Evolutionary conservation across 2,797 vertebrate genomes (phyloP), one percentile per base, ranked within the genome.

Genomic region (Pyrocephalus nanus): DNA sequence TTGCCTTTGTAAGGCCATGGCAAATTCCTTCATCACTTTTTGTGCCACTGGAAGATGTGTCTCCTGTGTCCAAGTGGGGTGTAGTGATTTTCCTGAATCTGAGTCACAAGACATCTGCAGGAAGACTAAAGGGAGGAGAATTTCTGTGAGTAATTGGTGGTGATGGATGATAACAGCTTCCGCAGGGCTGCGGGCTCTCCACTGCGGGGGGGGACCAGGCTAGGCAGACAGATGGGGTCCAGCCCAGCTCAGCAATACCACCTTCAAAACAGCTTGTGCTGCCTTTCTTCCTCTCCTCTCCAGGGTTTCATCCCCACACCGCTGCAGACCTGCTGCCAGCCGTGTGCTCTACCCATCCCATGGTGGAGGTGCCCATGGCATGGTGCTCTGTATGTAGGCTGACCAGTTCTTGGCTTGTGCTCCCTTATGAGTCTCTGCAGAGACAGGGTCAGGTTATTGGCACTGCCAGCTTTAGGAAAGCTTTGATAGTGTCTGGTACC

Each of bases 21-120:
- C 60, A 92, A 95, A 90, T 90, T 93, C 66, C 58, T 86, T 70
- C 53, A 78, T 85, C 2, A 2, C 11, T 84, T 76, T 80, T 53
- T 76, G 48, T 95, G 53, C 67, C 77, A 82, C 55, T 86, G 81
- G 53, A 93, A 72, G 80, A 86, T 67, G 27, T 48, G 38, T 86
- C 76, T 79, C 14, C 11, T 1, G 9, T 77, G 72, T 94, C 93
- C 94, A 79, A 88, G 70, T 78, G 16, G 88, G 40, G 66, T 87
- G 94, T 86, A 92, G 79, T 57, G 86, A 75, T 95, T 96, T 96
- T 95, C 93, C 92, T 90, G 85, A 94, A 76, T 54, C 76, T 48
- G 66, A 95, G 93, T 86, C 93, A 95, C 61, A 36, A 75, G 51
- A 72, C 93, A 70, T 92, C 81, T 92, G 64, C 77, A 85, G 81